Base-by-base conservation (phyloP, 2,888 invertebrate species). In the Bugula neritina region DNA sequence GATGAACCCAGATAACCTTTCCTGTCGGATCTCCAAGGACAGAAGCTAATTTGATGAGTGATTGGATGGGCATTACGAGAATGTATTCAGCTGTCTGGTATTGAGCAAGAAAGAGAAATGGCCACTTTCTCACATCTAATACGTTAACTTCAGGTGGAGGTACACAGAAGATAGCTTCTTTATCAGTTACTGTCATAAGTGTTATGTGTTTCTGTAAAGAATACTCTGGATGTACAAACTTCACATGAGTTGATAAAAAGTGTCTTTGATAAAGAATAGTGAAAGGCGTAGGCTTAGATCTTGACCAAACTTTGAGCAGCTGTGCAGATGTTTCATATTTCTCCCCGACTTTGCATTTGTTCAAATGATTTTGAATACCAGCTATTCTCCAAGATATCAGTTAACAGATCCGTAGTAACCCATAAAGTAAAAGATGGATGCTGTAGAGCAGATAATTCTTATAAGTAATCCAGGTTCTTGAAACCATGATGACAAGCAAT, bases 271-370 rank as follows among this genome's bases (percentile, higher is more conserved):
- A 17, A n/a, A 55, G 55, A 13, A 55, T 3, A 5, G 23, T 25
- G 25, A 55, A 23, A n/a, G 3, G 5, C n/a, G 21, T 17, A 25
- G 21, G n/a, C n/a, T 3, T 5, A 17, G n/a, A 55, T 3, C 55
- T 55, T 13, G 55, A 55, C 55, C 55, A 55, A 55, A 55, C 55
- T 25, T 55, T 55, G 10, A 55, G 55, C 5, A 55, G n/a, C n/a
- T 55, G 55, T 23, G n/a, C 55, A 17, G 55, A 55, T n/a, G n/a
- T 55, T n/a, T 17, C 55, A n/a, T 55, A 55, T 25, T 55, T n/a
- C 55, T 55, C 55, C n/a, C 55, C 55, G 23, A 5, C 3, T n/a
- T n/a, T 55, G 23, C 23, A 23, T 17, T 17, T 25, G 25, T 17
- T n/a, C 23, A 55, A 23, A 55, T 55, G 55, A 5, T 55, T 17